These are phyloP conservation scores for Sakesphorus luctuosus DNA, from an alignment of 2,113 vertebrate species.

Conservation along the genomic window DNA sequence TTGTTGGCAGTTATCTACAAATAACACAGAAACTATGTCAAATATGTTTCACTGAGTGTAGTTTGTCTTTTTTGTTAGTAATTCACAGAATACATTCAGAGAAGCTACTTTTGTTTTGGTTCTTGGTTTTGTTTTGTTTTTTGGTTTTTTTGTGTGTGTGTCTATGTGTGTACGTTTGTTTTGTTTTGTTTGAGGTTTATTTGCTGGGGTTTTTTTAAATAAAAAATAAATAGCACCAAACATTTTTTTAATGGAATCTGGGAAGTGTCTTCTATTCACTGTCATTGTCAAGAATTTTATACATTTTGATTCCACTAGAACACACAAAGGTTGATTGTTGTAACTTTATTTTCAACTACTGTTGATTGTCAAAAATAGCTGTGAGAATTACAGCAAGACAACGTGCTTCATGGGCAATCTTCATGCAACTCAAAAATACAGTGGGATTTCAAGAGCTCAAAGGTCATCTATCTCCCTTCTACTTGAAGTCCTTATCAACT, in stretches of 20 bases:
- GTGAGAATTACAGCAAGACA: background rate
- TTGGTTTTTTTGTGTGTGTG: no score
- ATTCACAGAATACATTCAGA: background rate
- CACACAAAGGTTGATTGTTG: background rate
- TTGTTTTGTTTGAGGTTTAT: no score
- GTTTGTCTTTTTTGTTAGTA: background rate
- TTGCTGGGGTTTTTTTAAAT: background rate
- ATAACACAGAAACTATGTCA: background rate
- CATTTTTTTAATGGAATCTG: background rate
- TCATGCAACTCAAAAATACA: background rate
- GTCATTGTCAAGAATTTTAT: background rate
- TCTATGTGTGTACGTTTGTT: no score
- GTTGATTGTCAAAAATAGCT: background rate
- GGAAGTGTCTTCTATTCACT: background rate
- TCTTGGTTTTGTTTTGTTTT: no score
- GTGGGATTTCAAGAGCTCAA: background rate
- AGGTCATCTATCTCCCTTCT: rapidly evolving
- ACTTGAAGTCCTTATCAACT: background rate
- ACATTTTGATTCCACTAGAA: background rate
- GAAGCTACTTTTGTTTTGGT: background rate
- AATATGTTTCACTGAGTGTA: background rate
- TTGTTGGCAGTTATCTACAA: background rate
- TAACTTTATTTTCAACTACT: background rate
- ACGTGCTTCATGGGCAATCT: background rate
- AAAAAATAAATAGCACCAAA: background rate